Base-by-base conservation (phyloP, 2,888 invertebrate species). In the Aspidiotus rigidus region DNA sequence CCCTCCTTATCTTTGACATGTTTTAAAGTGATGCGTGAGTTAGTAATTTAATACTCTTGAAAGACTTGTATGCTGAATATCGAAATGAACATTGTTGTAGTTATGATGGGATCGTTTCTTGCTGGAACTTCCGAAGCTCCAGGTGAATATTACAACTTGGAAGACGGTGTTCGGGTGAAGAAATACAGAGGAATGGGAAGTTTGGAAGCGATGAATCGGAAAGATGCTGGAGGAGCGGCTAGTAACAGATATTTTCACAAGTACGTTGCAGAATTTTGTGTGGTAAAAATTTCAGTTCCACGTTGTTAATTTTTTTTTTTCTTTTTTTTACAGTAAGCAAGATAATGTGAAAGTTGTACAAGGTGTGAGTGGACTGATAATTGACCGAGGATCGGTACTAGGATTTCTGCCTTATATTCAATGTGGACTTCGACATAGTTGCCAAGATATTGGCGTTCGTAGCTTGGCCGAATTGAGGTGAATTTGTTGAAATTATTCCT, bases 101-200 rank as follows among this genome's bases (percentile, higher is more conserved):
- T 97, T 0, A 99, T 99, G 99, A 99, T 99, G 98, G 99, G 99
- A 0, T 97, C 97, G 0, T 82, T 99, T 73, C 80, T 99, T 71
- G 98, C 98, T 62, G 99, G 98, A 2, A 99, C 98, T 2, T 92
- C 94, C 0, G 99, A 99, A 80, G 95, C 98, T 28, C 98, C 98
- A 0, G 98, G 98, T 10, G 97, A 99, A 79, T 99, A 99, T 77
- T 99, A 94, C 82, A 99, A 96, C 79, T 92, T 95, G 61, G 96
- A 98, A 79, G 98, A 98, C 6, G 60, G 60, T 71, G 97, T 99
- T 0, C 85, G 98, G 63, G 81, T 99, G 69, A 99, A 99, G 81
- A 99, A 99, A 78, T 99, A 98, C 78, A 85, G 99, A 75, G 98
- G 98, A 40, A 99, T 99, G 98, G 99, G 96, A 40, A 94, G 96